These are phyloP conservation scores for Merops nubicus DNA, from an alignment of 2,113 vertebrate species.

Conservation along the genomic window DNA sequence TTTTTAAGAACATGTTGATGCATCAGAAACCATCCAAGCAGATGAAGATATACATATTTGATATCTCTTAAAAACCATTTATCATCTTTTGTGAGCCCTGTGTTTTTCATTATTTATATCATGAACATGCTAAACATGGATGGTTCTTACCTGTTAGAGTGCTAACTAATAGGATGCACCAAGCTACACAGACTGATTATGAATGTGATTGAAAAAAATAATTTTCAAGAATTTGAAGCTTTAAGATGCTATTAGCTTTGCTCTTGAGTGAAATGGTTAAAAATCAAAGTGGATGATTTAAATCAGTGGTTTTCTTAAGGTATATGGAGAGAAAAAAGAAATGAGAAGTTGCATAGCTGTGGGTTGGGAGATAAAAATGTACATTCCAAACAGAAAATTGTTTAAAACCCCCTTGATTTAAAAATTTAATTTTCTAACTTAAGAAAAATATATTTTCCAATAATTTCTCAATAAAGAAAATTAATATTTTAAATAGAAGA, in stretches of 20 bases:
- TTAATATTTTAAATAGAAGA: not conserved
- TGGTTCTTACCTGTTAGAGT: not conserved
- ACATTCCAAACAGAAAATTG: not conserved
- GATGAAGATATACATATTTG: not conserved
- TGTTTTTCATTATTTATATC: not conserved
- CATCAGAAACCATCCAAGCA: not conserved
- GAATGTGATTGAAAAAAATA: not conserved
- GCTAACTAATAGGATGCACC: not conserved
- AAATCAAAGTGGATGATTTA: not conserved
- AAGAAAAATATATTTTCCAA: not conserved
- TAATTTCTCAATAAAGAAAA: not conserved
- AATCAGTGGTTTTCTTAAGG: not conserved
- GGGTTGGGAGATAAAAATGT: not conserved
- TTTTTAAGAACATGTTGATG: not conserved
- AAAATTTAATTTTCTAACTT: not conserved
- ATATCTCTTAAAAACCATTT: not conserved
- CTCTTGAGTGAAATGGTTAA: not conserved
- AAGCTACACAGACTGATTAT: not conserved
- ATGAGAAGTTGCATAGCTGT: not conserved
- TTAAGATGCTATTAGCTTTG: not conserved
- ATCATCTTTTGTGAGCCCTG: not conserved
- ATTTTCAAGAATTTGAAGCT: not conserved
- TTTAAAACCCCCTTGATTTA: not conserved
- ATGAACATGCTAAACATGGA: not conserved
- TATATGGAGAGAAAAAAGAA: not conserved